Percentiles rank a stretch among this genome's conserved stretches.
These are phyloP conservation scores for Pygoscelis adeliae DNA, from an alignment of 2,113 vertebrate species.

Conservation along the genomic window DNA sequence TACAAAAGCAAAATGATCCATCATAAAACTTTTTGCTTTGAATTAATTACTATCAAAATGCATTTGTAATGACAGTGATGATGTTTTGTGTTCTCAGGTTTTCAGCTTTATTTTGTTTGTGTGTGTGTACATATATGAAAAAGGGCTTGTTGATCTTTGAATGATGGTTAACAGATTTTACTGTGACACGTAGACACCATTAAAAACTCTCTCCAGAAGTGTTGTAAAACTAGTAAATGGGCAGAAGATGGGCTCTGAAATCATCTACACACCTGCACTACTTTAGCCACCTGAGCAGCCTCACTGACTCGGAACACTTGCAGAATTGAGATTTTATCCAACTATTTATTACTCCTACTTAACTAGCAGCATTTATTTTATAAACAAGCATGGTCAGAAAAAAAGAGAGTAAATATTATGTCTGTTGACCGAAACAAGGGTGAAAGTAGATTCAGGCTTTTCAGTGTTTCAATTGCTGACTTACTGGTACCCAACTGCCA, in stretches of 20 bases:
- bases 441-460: neutral
- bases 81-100: neutral
- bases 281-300: neutral
- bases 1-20: neutral
- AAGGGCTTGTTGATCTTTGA: neutral
- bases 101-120: neutral
- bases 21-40: neutral
- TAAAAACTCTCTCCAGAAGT: neutral
- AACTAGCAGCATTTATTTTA: neutral
- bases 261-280: neutral
- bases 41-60: neutral
- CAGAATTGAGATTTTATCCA: neutral
- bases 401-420: neutral
- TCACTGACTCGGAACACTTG: neutral
- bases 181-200: neutral
- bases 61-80: neutral
- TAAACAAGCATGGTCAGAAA: accelerated
- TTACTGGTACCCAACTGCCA: neutral
- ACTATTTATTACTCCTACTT: accelerated
- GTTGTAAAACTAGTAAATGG: neutral
- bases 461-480: neutral
- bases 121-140: accelerated
- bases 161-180: neutral
- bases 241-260: neutral
- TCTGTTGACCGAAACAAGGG: neutral